Base-by-base conservation (phyloP, 1,140 invertebrate species). In the Cotesia vestalis region DNA sequence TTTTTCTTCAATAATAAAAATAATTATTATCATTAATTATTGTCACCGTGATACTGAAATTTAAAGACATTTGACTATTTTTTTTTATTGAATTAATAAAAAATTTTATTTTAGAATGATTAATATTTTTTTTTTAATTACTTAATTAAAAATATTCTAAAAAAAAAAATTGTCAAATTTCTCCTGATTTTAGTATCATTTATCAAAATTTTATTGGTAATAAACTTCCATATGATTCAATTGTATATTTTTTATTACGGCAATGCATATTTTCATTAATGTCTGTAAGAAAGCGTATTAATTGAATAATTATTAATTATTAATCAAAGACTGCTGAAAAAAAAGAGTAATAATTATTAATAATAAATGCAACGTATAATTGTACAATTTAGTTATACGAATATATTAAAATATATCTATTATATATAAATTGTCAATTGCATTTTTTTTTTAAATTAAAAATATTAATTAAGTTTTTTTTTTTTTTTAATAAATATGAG, bases 241-340 rank as follows among this genome's bases (percentile, higher is more conserved):
- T n/a, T 57, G 8, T 53, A 64, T 46, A 59, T 69, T 40, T 73
- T 57, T 12, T 51, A 73, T 69, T 4, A 34, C 60, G 35, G 46
- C 40, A 46, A 46, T n/a, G n/a, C 51, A 17, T 60, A 36, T 55
- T 61, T 61, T 46, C 59, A 35, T 61, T 61, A 5, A 27, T 27
- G 27, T 27, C 27, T 27, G 27, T 27, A 27, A 27, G 27, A 27
- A 27, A 27, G 27, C 27, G 27, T 27, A 27, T 27, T 27, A 27
- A 27, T 27, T 27, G 3, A 27, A 27, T 27, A 27, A 27, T 27
- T 75, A 72, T 75, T 72, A 75, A 66, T 72, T 72, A 53, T 75
- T 52, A 46, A 46, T 46, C 11, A 69, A 75, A 75, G 74, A 75
- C 70, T 75, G 74, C 69, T 75, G 66, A 57, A 59, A 60, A 27